Evolutionary conservation across 2,113 vertebrate genomes (phyloP), one percentile per base, ranked within the genome.

Genomic region (Scomber colias): DNA sequence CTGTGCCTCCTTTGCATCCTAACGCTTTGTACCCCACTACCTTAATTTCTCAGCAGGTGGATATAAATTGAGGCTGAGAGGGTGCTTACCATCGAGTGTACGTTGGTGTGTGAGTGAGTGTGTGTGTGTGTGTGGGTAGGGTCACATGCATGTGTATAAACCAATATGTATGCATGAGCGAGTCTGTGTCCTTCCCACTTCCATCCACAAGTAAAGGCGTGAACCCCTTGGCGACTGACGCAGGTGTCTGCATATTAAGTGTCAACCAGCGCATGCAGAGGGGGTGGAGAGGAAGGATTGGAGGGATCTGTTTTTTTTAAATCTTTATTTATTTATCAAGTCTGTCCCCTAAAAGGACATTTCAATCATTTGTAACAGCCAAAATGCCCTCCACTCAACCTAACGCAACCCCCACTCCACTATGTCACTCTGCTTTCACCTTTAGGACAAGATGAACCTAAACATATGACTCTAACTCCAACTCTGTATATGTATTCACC

Each of bases 151-250:
- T 77, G 75, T 86, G 71, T 85, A 89, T 88, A 79, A 90, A 67
- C 72, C 84, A 75, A 90, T 91, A 90, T 89, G 84, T 89, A 92
- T 92, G 91, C 90, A 93, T 91, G 91, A 89, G 65, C 77, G 86
- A 79, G 76, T 56, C 84, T 75, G 64, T 89, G 87, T 92, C 87
- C 86, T 89, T 89, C 85, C 84, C 77, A 81, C 80, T 89, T 90
- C 64, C 71, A 78, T 84, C 81, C 80, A 73, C 77, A 80, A 84
- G 87, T 75, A 61, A 80, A 87, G 63, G 85, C 72, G 78, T 71
- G 71, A 90, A 81, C 78, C 90, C 88, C 79, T 57, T 61, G 72
- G 91, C 75, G 21, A 79, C 77, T 83, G 81, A 76, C 64, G 86
- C 90, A 93, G 90, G 90, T 91, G 89, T 87, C 87, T 88, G 90